Evolutionary conservation across 1,140 invertebrate genomes (phyloP), one percentile per base, ranked within the genome.

Genomic region (Orius insidiosus): DNA sequence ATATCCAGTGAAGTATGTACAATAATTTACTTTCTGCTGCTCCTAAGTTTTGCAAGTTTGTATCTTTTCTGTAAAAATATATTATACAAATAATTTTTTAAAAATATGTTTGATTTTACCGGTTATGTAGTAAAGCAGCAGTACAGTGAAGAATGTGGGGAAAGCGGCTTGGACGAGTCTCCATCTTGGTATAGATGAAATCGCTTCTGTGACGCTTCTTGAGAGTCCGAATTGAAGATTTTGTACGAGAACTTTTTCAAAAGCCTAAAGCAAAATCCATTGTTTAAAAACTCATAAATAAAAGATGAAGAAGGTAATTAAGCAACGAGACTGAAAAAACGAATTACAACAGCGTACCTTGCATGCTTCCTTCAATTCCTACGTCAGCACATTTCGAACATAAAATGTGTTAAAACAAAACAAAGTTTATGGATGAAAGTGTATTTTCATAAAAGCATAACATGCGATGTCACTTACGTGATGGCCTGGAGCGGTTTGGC

Each of bases 1-100:
- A 68, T 55, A 98, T 89, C 95, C 95, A 99, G 62, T 99, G 95
- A 36, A 99, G 68, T 39, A 94, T 98, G 60, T 99, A 98, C 0
- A 99, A 69, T 2, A 98, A 68, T 61, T 97, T 99, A 3, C 88
- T 93, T 63, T 98, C 90, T 44, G 89, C 80, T 34, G 84, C 76
- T 7, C 87, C 87, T 45, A 89, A 69, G 51, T 74, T 85, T 63
- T 85, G 81, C 58, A 86, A 72, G 62, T 66, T 72, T 41, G 66
- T 70, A 51, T 88, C 85, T 67, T 85, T 84, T 54, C 83, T 80
- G 58, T 38, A 56, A 62, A 58, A 18, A 44, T n/a, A n/a, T n/a
- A n/a, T n/a, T n/a, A n/a, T n/a, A n/a, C n/a, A 11, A 36, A 36
- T 36, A 4, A 4, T 36, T 36, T 36, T n/a, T 38, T 48, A 13